phyloP scores from a whole-genome alignment of 2,113 vertebrate genomes.

The Rana temporaria region DNA sequence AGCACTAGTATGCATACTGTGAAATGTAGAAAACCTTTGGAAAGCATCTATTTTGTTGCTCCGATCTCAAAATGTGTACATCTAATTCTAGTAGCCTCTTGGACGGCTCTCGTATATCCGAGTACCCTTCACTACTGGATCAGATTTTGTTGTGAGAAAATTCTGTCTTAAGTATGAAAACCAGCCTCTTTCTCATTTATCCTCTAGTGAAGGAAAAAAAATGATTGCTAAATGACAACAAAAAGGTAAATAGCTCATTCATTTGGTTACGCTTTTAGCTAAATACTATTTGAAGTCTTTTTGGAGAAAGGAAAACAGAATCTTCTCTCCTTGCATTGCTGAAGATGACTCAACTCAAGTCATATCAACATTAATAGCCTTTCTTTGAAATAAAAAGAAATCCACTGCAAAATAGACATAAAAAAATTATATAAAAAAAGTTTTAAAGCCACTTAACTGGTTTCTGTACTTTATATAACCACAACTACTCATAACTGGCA shows the following conservation, averaged over 20 bases:
- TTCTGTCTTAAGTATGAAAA: no score
- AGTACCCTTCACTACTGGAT: no score
- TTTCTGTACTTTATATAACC: slow-evolving; percentile 44
- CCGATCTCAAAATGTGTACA: no score
- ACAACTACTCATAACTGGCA: slow-evolving; percentile 44
- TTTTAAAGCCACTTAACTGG: slow-evolving; percentile 28
- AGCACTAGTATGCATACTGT: no score
- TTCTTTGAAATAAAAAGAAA: not conserved
- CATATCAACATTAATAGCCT: not conserved
- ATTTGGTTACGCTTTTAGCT: not conserved
- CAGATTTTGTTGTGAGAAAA: no score
- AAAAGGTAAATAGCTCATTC: not conserved
- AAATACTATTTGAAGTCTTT: not conserved
- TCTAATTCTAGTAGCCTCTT: no score
- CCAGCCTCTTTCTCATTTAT: no score
- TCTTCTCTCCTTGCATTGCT: not conserved
- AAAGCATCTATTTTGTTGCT: no score
- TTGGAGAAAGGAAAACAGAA: not conserved
- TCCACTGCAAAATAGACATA: not conserved
- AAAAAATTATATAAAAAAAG: not conserved
- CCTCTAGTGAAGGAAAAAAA: no score
- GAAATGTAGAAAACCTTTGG: no score
- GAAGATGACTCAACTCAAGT: slow-evolving; percentile 22
- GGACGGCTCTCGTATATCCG: no score
- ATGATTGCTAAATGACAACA: no score